phyloP scores from a whole-genome alignment of 2,113 vertebrate species.

The Columbina picui region DNA sequence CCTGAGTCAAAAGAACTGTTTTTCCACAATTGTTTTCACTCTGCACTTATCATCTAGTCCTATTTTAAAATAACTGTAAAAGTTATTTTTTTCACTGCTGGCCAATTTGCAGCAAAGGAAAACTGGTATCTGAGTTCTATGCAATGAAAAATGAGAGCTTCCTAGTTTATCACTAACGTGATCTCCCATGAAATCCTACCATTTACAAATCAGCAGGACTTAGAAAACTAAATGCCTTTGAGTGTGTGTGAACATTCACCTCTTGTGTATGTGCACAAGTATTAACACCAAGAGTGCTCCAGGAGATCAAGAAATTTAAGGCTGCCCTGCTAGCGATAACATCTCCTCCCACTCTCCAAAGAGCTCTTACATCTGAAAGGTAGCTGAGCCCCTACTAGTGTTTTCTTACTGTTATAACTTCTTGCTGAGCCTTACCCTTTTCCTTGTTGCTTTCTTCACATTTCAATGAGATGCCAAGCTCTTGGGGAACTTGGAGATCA shows the following conservation, averaged over 20 bases:
- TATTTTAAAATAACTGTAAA: not conserved
- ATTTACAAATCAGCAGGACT: not conserved
- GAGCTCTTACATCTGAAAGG: not conserved
- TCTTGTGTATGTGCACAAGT: not conserved
- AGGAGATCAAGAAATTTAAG: not conserved
- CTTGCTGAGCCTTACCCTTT: not conserved
- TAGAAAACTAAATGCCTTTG: not conserved
- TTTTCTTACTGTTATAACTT: not conserved
- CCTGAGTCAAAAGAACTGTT: not conserved
- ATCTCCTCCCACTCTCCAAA: not conserved
- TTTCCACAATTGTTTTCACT: not conserved
- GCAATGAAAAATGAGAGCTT: not conserved
- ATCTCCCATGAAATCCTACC: not conserved
- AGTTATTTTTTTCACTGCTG: not conserved
- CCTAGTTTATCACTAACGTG: not conserved
- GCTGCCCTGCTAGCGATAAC: not conserved
- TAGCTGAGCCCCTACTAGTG: not conserved
- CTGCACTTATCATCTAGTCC: not conserved
- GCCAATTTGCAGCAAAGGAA: not conserved
- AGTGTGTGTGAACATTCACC: not conserved
- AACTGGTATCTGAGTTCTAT: not conserved
- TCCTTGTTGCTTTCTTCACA: not conserved
- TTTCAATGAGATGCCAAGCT: not conserved
- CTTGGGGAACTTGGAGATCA: not conserved
- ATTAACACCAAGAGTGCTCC: not conserved